These are phyloP conservation scores for Lymantria dispar DNA, from an alignment of 2,888 invertebrate genomes.

Conservation along the genomic window DNA sequence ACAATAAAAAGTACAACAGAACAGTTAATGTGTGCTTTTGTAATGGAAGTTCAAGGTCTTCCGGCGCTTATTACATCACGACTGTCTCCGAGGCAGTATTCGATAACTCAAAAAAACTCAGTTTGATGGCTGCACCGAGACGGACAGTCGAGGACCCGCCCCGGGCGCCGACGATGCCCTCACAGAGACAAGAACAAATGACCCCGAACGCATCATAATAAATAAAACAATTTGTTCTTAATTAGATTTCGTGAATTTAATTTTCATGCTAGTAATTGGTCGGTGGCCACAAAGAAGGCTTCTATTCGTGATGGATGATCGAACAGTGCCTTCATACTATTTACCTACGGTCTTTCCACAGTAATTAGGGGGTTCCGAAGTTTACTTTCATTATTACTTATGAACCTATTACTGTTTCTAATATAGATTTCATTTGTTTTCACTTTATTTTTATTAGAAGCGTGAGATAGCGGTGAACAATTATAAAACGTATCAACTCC, in stretches of 20 bases:
- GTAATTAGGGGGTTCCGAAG: constrained; percentile 78
- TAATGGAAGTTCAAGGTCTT: constrained; percentile 28
- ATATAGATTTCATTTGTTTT: constrained; percentile 70
- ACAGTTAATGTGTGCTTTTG: not conserved
- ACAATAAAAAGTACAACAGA: constrained; percentile 1
- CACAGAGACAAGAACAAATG: constrained; percentile 77
- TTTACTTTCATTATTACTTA: constrained; percentile 76
- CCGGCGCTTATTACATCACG: constrained; percentile 29
- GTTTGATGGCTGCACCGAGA: constrained; percentile 28
- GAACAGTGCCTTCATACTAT: constrained; percentile 74
- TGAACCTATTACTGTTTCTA: constrained; percentile 73
- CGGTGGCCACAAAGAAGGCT: constrained; percentile 78
- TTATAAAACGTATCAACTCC: not conserved
- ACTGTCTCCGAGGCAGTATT: constrained; percentile 29
- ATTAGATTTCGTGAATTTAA: constrained; percentile 83
- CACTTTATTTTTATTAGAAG: constrained; percentile 44
- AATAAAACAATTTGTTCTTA: constrained; percentile 83
- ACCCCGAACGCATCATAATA: constrained; percentile 81
- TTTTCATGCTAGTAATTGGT: constrained; percentile 82
- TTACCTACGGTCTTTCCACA: constrained; percentile 67
- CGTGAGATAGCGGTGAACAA: constrained; percentile 32
- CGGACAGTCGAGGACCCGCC: constrained; percentile 59
- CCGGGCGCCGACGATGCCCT: constrained; percentile 65
- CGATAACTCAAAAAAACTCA: constrained; percentile 44
- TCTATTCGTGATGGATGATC: constrained; percentile 81